Conservation (phyloP, 2,888 invertebrate species). For the Cetonia aurata region DNA sequence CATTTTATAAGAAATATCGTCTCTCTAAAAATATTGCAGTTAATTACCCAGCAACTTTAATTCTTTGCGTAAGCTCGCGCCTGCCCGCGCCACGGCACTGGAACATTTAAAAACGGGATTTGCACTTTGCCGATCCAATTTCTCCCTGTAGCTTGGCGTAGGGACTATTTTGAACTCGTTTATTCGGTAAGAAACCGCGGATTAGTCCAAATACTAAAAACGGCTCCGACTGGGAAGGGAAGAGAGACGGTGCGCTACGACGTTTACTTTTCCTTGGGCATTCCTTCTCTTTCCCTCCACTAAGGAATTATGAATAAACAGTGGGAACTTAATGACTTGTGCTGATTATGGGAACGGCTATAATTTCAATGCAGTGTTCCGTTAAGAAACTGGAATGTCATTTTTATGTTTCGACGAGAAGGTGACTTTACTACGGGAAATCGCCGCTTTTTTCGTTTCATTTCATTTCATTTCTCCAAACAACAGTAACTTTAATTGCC, state of each 20-base stretch:
- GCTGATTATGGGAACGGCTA: constrained; percentile 65
- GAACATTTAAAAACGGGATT: constrained; percentile 50
- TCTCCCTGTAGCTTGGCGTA: constrained; percentile 20
- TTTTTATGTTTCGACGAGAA: constrained; percentile 58
- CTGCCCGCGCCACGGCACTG: not conserved
- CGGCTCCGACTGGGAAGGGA: constrained; percentile 50
- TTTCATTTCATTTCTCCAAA: constrained; percentile 35
- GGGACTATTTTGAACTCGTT: not conserved
- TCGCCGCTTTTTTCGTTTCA: constrained; percentile 15
- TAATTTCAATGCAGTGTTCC: constrained; percentile 64
- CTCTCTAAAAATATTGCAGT: constrained; percentile 64
- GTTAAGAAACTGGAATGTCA: constrained; percentile 63
- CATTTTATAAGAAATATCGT: constrained; percentile 66
- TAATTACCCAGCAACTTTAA: constrained; percentile 67
- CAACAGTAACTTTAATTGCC: constrained; percentile 42
- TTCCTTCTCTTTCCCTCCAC: constrained; percentile 49
- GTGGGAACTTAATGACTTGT: constrained; percentile 66
- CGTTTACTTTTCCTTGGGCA: constrained; percentile 54
- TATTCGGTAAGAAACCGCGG: not conserved
- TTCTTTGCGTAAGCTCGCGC: constrained; percentile 60
- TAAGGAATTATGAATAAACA: constrained; percentile 65
- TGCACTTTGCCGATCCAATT: constrained; percentile 56
- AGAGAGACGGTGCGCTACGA: constrained; percentile 52
- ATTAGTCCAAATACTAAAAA: constrained; percentile 2
- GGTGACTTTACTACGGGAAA: constrained; percentile 50